Evolutionary conservation across 2,797 vertebrate genomes (phyloP).

Genomic region (Varecia variegata): DNA sequence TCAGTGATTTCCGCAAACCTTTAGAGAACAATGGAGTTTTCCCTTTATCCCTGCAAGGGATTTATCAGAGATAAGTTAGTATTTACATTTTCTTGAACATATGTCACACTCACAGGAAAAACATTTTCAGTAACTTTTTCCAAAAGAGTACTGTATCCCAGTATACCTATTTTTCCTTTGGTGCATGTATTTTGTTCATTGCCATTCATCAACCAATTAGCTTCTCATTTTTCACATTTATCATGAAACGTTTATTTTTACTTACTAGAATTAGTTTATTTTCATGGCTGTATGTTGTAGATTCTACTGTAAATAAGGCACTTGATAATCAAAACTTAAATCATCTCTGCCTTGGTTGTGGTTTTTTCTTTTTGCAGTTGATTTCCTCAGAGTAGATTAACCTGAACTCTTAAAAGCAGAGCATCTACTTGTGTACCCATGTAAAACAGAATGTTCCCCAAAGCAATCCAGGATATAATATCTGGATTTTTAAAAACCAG

Average conservation of each 20-base stretch:
- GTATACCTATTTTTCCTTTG: background rate
- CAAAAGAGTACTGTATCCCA: background rate
- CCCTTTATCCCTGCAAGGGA: background rate
- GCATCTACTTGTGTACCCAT: background rate
- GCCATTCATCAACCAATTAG: background rate
- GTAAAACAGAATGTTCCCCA: conserved; percentile 3
- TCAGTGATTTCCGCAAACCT: background rate
- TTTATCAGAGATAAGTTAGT: background rate
- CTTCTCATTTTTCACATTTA: background rate
- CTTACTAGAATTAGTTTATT: background rate
- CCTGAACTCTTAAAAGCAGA: background rate
- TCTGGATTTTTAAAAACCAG: background rate
- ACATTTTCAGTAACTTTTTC: background rate
- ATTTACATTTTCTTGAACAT: conserved; percentile 7
- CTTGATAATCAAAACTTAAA: background rate
- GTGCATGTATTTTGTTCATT: background rate
- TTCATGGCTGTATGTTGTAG: background rate
- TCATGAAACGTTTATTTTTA: no score
- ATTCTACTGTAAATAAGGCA: background rate
- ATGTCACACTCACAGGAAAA: background rate
- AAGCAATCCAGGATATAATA: background rate
- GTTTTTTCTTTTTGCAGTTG: background rate
- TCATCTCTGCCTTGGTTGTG: background rate
- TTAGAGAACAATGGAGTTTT: background rate
- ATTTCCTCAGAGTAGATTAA: background rate